Percentiles rank a stretch among this genome's conserved stretches.
Evolutionary conservation across 64 coral and sea anemone species (phyloP).

Genomic region (Trachythela sp.): DNA sequence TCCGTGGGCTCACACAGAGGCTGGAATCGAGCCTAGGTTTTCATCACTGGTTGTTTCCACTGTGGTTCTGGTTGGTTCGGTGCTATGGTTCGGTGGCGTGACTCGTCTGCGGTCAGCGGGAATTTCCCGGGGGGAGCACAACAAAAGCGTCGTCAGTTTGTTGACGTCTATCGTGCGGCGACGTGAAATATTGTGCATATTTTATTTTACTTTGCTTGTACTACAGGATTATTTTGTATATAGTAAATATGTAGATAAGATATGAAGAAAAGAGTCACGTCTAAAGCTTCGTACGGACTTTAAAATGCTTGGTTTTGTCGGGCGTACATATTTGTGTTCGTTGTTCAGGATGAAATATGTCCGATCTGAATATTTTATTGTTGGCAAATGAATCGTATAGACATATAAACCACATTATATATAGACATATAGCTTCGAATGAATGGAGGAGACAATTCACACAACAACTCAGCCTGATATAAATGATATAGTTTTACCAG

Average conservation of each 20-base stretch:
- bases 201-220: neutral
- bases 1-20: no score
- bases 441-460: constrained; percentile 9
- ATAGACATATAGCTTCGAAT: neutral
- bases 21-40: no score
- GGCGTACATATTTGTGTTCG: neutral
- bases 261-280: neutral
- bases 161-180: neutral
- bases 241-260: constrained; percentile 10
- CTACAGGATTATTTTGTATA: neutral
- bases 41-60: neutral
- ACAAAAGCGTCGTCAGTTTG: neutral
- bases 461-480: neutral
- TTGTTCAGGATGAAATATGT: neutral
- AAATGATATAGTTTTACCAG: neutral
- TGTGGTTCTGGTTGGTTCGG: no score
- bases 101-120: neutral
- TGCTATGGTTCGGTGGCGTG: neutral
- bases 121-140: neutral
- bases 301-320: neutral
- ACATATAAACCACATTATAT: neutral
- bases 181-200: constrained; percentile 13
- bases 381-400: neutral
- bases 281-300: neutral
- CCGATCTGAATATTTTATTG: neutral